Conservation (phyloP, 2,888 invertebrate species). For the Horisme vitalbata region DNA sequence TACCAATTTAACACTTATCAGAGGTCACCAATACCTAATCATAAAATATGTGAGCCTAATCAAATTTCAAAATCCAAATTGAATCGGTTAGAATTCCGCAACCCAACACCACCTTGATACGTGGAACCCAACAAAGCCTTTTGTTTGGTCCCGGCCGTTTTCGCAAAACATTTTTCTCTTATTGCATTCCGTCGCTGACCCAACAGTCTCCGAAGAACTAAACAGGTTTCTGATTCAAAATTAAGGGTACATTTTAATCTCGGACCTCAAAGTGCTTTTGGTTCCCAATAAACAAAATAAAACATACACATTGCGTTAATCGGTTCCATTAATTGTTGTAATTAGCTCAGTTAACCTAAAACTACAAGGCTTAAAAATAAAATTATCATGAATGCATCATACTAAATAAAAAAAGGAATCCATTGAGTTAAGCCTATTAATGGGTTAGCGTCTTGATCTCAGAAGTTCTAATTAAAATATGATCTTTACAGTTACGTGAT, state of each 20-base stretch:
- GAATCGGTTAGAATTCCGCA: constrained; percentile 73
- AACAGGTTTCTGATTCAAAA: constrained; percentile 62
- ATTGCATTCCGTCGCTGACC: constrained; percentile 75
- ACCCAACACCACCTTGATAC: constrained; percentile 71
- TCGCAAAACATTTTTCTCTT: constrained; percentile 66
- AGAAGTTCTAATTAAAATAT: too few species aligned
- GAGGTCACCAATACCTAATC: constrained; percentile 4
- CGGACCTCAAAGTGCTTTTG: constrained; percentile 13
- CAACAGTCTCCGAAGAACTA: constrained; percentile 55
- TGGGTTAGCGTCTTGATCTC: too few species aligned
- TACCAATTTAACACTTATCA: constrained; percentile 7
- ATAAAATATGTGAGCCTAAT: constrained; percentile 46
- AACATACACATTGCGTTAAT: constrained; percentile 5
- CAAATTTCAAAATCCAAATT: constrained; percentile 66
- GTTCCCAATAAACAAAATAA: too few species aligned
- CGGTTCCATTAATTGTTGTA: constrained; percentile 11
- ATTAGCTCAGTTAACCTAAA: constrained; percentile 11
- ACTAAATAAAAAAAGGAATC: too few species aligned
- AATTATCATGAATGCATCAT: too few species aligned
- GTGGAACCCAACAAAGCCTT: constrained; percentile 79
- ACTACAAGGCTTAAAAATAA: too few species aligned
- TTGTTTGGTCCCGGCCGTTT: constrained; percentile 67
- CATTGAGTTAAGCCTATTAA: too few species aligned
- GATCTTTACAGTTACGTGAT: too few species aligned
- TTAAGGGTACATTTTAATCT: constrained; percentile 44